Percentiles rank a stretch among this genome's conserved stretches.
phyloP scores from a whole-genome alignment of 2,797 vertebrate species.

The Acanthurus tractus region DNA sequence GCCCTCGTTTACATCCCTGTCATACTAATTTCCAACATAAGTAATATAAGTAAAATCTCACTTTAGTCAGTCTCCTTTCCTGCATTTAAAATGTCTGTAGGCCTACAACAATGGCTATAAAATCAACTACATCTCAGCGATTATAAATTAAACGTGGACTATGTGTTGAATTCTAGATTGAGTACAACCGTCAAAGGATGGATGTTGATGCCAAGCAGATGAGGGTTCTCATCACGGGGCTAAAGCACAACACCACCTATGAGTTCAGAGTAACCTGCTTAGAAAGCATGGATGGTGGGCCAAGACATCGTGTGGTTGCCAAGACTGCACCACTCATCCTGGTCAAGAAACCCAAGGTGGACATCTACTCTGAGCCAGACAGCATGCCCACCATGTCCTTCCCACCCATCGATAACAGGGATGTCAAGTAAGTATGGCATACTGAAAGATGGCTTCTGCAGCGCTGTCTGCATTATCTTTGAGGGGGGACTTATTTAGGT shows the following conservation, averaged over 20 bases:
- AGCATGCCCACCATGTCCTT: slow-evolving; percentile 91
- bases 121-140: not conserved
- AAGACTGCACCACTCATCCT: slow-evolving; percentile 92
- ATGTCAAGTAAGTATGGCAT: slow-evolving; percentile 88
- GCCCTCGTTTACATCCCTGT: too few relatives aligned
- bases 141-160: not conserved
- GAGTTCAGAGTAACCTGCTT: slow-evolving; percentile 93
- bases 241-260: slow-evolving; percentile 93
- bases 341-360: slow-evolving; percentile 90
- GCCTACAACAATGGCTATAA: not conserved
- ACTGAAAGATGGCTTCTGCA: not conserved
- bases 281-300: slow-evolving; percentile 90
- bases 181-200: slow-evolving; percentile 92
- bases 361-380: slow-evolving; percentile 89
- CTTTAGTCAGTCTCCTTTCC: not conserved
- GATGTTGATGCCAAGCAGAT: slow-evolving; percentile 93
- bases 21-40: too few relatives aligned
- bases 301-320: slow-evolving; percentile 91
- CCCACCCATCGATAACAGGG: slow-evolving; percentile 87
- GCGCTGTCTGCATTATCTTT: slow-evolving; percentile 13
- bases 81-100: too few relatives aligned
- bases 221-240: slow-evolving; percentile 91
- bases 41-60: not conserved
- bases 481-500: not conserved
- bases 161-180: slow-evolving; percentile 86